Base-by-base conservation (phyloP, 2,888 invertebrate species). In the Morpho achilles region DNA sequence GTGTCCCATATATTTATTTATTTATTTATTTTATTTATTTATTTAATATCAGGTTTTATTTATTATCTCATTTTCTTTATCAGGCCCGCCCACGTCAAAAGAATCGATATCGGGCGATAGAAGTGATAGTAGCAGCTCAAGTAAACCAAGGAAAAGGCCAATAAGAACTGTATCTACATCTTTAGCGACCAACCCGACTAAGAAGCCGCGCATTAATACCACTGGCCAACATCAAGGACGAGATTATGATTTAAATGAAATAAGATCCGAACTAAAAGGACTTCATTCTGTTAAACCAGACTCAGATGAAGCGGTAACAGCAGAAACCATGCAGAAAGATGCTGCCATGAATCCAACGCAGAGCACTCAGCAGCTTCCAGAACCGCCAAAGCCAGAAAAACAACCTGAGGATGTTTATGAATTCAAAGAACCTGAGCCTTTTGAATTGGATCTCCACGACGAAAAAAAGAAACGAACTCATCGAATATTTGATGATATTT, bases 361-460 rank as follows among this genome's bases (percentile, higher is more conserved):
- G 41, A 58, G 61, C 0, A 55, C 65, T 4, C 69, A 68, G 2
- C 67, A 77, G 1, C 66, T 75, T 0, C 49, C 75, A 6, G 84
- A 82, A 62, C 73, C 75, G 4, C 64, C 74, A 10, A 79, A 77
- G 43, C 71, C 77, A 6, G 86, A 87, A 7, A 91, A 90, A 67
- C 86, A 88, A 71, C 71, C 89, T 0, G 91, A 91, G 69, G 96
- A 97, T 75, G 94, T 96, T 61, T 97, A 97, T 74, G 96, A 97
- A 80, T 97, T 97, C 75, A 96, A 96, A 79, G 96, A 97, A 79
- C 96, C 96, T 0, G 96, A 97, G 79, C 96, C 96, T 0, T 96
- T 96, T 74, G 96, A 96, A 77, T 93, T 96, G 67, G 96, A 96
- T 81, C 92, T 94, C 7, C 92, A 95, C 57, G 86, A 92, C 69